Base-by-base conservation (phyloP, 2,113 vertebrate species). In the Neomonachus schauinslandi region DNA sequence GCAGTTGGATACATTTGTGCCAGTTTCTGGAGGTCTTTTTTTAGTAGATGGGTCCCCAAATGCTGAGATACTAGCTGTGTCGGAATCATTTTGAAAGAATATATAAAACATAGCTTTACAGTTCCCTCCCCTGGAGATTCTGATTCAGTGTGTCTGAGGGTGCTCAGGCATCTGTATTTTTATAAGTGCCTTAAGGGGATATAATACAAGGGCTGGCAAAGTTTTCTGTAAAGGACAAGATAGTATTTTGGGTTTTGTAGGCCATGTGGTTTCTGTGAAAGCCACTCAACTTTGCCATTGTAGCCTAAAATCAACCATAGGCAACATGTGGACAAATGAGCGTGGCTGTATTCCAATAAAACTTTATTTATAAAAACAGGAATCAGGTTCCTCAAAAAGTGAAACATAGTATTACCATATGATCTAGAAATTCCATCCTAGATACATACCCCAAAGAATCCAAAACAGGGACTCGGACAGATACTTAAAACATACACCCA, bases 341-440 rank as follows among this genome's bases (percentile, higher is more conserved):
- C 26, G 63, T 76, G 82, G 8, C 33, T 74, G 18, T 83, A 33
- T 80, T 42, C n/a, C 49, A 85, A 33, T 51, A 93, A 79, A 94
- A 79, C 42, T 79, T 96, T 89, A 69, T 81, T 80, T 81, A 82
- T 4, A 71, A 72, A 96, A 82, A 53, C 6, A 94, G 31, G 14
- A 12, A 65, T 55, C 26, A 51, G 19, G 4, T 49, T 91, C 18
- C 42, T 69, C 16, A 92, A 92, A 79, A 69, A 76, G 13, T 42
- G 42, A 89, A 91, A 61, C 24, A 53, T 53, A 53, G 51, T 76
- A 19, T 33, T 91, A 87, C 36, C 16, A 31, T 51, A 63, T 46
- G 46, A 79, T 15, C 15, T 91, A 88, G 61, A 72, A 91, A 67
- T 63, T 61, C 31, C 26, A 14, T 93, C n/a, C 33, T 97, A 46